Evolutionary conservation across 1,140 invertebrate species (phyloP), one percentile per base, ranked within the genome.

Genomic region (Drosophila kepulauana): DNA sequence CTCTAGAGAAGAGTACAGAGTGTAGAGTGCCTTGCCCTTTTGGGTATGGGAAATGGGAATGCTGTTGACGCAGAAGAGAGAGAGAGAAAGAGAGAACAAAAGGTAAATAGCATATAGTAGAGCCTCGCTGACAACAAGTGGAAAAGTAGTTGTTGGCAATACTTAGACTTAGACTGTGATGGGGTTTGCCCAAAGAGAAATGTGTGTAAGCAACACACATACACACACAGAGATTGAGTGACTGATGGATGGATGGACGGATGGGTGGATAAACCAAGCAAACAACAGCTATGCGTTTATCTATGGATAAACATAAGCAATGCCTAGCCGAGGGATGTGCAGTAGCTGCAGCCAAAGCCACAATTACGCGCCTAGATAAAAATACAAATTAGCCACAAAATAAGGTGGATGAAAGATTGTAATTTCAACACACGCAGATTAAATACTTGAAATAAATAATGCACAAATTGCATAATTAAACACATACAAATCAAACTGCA

Each of bases 11-110:
- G 62, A 38, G 49, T 51, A 33, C 15, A 16, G 35, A 38, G 35
- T 38, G 35, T 38, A 49, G 62, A 78, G 82, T 87, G 84, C 84
- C 84, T 89, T 88, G 84, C 84, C 84, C 85, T 89, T 88, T 88
- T 57, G 80, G 3, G 20, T 25, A 25, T 25, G 20, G 20, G 20
- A 25, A 25, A 25, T 25, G 20, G 74, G 84, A 78, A 84, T 88
- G 76, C 41, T 82, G 72, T 75, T 68, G 54, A 72, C 68, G 57
- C 46, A 65, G 69, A 38, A 41, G 58, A 75, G 33, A 28, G 61
- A 58, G 28, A 20, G 16, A 52, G 33, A 82, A 59, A 20, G 20
- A 20, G 20, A 3, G 3, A 25, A 25, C 20, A 25, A 25, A 88
- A 79, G 77, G 84, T 72, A 87, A 88, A 87, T 66, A 87, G 65